These are phyloP conservation scores for Halcyon chelicuti DNA, from an alignment of 2,797 vertebrate species.

Conservation along the genomic window DNA sequence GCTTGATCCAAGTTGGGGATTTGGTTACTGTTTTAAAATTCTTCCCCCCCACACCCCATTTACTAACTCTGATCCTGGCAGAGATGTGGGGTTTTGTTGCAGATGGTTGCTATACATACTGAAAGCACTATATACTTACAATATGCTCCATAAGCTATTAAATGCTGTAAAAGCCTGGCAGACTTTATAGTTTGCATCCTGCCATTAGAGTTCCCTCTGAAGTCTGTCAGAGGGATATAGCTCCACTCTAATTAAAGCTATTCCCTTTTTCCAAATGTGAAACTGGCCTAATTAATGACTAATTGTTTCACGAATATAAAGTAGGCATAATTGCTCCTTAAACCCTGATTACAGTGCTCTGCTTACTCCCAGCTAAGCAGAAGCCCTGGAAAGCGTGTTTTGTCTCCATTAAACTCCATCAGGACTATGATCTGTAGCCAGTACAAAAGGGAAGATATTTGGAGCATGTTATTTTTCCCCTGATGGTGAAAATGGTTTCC, in stretches of 20 bases:
- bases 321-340: not conserved
- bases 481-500: not conserved
- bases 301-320: constrained; percentile 48
- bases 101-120: constrained; percentile 51
- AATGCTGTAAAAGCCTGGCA: constrained; percentile 49
- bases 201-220: constrained; percentile 68
- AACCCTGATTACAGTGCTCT: not conserved
- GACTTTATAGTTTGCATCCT: constrained; percentile 71
- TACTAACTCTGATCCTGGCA: constrained; percentile 21
- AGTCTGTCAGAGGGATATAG: constrained; percentile 54
- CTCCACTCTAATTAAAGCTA: constrained; percentile 54
- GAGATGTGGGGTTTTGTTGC: not conserved
- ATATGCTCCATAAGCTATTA: constrained; percentile 57
- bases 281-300: constrained; percentile 58
- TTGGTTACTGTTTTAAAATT: constrained; percentile 18
- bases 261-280: constrained; percentile 38
- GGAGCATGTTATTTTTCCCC: not conserved
- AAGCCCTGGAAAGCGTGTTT: not conserved
- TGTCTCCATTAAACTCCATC: not conserved
- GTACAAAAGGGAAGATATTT: not conserved
- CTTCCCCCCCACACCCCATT: not conserved
- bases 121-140: constrained; percentile 26
- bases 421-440: not conserved
- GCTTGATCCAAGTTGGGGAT: constrained; percentile 1
- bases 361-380: not conserved